Base-by-base conservation (phyloP, 2,113 vertebrate species). In the Orientallactaga bullata region DNA sequence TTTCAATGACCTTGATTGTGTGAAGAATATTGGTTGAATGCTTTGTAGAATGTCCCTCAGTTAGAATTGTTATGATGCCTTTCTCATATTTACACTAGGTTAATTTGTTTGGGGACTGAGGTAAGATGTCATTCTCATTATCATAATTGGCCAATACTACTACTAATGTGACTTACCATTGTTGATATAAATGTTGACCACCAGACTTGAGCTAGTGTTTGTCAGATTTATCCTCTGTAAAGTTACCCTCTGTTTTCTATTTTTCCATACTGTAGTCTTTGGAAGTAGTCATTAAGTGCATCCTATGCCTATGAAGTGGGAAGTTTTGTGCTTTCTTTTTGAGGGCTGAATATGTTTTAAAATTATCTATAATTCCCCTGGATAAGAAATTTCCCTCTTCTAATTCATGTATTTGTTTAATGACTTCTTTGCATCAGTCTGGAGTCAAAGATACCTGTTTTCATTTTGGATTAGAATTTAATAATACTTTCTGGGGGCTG, bases 1-100 rank as follows among this genome's bases (percentile, higher is more conserved):
- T 95, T 90, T 93, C 81, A 12, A 60, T 82, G 35, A 66, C 10
- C 10, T 87, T 72, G 63, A 81, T 37, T 72, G 3, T 58, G 66
- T 80, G 32, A 71, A 61, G 42, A 81, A 35, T 68, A 55, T 9
- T 73, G 37, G 3, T n/a, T 12, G 85, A 73, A 24, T 32, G 68
- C 71, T 84, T 91, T 71, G 55, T 84, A 80, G 60, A 73, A 28
- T 92, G 30, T 63, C 24, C 17, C 23, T 85, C 13, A 60, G 7
- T 77, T 80, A 24, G 16, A 80, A 71, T n/a, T 72, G 37, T 37
- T 28, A 17, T 73, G 1, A 47, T 72, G 2, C 60, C 55, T 66
- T 82, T 78, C 32, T 78, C 10, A 69, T 42, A 26, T 78, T 88
- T 79, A n/a, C 6, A 79, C 2, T 55, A 9, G 6, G 4, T 17